Conservation (phyloP, 2,113 vertebrate genomes). For the Eubucco bourcierii region DNA sequence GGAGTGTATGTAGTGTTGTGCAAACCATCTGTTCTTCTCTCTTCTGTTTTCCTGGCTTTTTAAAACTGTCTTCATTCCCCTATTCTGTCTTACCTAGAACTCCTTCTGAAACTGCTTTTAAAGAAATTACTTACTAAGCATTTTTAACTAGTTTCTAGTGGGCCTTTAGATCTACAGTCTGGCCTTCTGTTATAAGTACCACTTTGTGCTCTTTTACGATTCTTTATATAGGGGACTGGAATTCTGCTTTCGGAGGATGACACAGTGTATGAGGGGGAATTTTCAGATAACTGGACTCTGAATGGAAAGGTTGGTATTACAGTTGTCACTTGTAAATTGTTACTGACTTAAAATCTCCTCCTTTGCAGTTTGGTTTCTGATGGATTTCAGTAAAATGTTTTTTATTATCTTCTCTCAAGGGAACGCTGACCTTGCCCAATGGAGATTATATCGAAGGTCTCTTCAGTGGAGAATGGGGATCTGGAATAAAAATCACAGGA, state of each 20-base stretch:
- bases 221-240: conserved; percentile 83
- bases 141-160: background rate
- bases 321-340: background rate
- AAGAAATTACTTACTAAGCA: background rate
- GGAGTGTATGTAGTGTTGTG: background rate
- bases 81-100: background rate
- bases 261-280: conserved; percentile 93
- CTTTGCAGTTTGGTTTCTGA: background rate
- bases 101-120: background rate
- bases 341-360: background rate
- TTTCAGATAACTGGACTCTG: conserved; percentile 96
- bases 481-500: conserved; percentile 92
- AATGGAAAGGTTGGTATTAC: conserved; percentile 87
- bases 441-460: conserved; percentile 94
- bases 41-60: background rate
- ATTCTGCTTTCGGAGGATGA: conserved; percentile 96
- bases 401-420: conserved; percentile 71
- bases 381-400: background rate
- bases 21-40: background rate
- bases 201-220: background rate
- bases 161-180: background rate
- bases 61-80: background rate
- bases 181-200: background rate
- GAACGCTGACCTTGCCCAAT: conserved; percentile 89
- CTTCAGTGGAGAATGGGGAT: conserved; percentile 94